These are phyloP conservation scores for Frankliniella fusca DNA, from an alignment of 2,888 invertebrate species.

Conservation along the genomic window DNA sequence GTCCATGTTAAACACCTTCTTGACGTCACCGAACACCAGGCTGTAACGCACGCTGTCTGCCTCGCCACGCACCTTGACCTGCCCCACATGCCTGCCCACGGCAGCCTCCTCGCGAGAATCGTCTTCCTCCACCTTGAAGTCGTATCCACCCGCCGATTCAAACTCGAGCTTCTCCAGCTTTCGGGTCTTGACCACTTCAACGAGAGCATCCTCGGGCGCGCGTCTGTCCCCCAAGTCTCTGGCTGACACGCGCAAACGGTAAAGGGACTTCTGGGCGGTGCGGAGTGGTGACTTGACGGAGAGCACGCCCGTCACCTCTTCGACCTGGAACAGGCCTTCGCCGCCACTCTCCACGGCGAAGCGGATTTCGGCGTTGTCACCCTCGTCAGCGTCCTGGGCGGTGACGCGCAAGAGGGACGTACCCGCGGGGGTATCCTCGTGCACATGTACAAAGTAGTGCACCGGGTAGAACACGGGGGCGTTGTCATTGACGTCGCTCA, in stretches of 20 bases:
- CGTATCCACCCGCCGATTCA: slow-evolving; percentile 70
- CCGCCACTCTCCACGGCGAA: slow-evolving; percentile 75
- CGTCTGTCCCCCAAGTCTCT: slow-evolving; percentile 74
- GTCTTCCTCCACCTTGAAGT: slow-evolving; percentile 80
- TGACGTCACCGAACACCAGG: slow-evolving; percentile 75
- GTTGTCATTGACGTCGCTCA: slow-evolving; percentile 90
- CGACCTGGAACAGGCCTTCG: slow-evolving; percentile 74
- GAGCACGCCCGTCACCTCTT: slow-evolving; percentile 72
- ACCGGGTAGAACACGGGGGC: slow-evolving; percentile 86
- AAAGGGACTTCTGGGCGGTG: slow-evolving; percentile 61
- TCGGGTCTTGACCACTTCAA: slow-evolving; percentile 73
- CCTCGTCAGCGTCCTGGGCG: slow-evolving; percentile 81
- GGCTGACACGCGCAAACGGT: slow-evolving; percentile 71
- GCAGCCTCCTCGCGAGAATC: slow-evolving; percentile 57
- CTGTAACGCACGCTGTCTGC: slow-evolving; percentile 59
- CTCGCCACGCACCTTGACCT: slow-evolving; percentile 58
- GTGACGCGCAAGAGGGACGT: slow-evolving; percentile 67
- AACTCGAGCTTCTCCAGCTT: slow-evolving; percentile 71
- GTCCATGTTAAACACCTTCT: slow-evolving; percentile 74
- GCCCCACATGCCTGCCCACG: slow-evolving; percentile 70
- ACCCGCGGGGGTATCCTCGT: slow-evolving; percentile 63
- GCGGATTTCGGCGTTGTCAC: slow-evolving; percentile 77
- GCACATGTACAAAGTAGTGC: slow-evolving; percentile 73
- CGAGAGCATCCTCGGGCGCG: slow-evolving; percentile 68
- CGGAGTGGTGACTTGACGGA: slow-evolving; percentile 63